Percentiles rank a stretch among this genome's conserved stretches.
These are phyloP conservation scores for Dicyrtoma fusca DNA, from an alignment of 2,888 invertebrate genomes.

Conservation along the genomic window DNA sequence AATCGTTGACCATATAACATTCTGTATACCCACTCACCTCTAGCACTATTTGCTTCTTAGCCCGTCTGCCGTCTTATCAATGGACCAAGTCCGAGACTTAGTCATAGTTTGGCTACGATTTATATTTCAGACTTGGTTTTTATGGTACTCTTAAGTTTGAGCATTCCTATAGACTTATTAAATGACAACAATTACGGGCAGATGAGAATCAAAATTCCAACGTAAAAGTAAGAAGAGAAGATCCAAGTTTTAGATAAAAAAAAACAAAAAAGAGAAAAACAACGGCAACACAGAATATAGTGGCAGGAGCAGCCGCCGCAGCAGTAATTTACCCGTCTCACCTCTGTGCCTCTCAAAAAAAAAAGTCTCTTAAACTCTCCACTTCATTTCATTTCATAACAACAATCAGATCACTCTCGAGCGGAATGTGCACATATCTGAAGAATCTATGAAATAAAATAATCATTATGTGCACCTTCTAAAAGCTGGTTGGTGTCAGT, in stretches of 20 bases:
- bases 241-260: too few species aligned
- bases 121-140: background rate
- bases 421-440: background rate
- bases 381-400: background rate
- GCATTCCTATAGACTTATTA: too few species aligned
- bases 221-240: too few species aligned
- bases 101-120: background rate
- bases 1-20: background rate
- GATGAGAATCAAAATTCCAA: too few species aligned
- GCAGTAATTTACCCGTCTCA: background rate
- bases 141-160: too few species aligned
- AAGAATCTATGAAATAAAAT: too few species aligned
- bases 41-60: background rate
- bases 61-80: background rate
- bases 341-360: background rate
- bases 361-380: background rate
- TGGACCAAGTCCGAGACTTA: background rate
- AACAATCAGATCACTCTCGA: conserved; percentile 8
- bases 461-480: too few species aligned
- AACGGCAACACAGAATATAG: too few species aligned
- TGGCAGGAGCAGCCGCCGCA: background rate
- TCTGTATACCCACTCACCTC: too few species aligned
- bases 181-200: too few species aligned
- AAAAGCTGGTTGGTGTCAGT: background rate
- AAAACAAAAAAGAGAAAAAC: too few species aligned